Evolutionary conservation across 1,140 invertebrate species (phyloP), one percentile per base, ranked within the genome.

Genomic region (Diorhabda elongata): DNA sequence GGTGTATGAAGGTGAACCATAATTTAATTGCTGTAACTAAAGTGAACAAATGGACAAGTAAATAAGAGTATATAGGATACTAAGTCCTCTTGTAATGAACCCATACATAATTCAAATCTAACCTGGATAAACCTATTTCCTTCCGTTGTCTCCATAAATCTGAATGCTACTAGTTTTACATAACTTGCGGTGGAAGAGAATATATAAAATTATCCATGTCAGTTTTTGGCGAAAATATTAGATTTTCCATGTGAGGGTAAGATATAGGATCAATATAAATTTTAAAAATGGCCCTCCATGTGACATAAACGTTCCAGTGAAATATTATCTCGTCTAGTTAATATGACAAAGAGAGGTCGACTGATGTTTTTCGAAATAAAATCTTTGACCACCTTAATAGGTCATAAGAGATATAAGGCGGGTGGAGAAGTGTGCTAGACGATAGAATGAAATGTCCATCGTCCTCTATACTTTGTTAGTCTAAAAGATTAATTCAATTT

Each of bases 291-390:
- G 47, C 3, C 47, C n/a, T 6, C 6, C 6, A 52, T 6, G 47
- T 52, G 47, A 52, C 47, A n/a, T 6, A n/a, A 52, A 52, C 47
- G 47, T 6, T 52, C 47, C 47, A 52, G 47, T 52, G n/a, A 52
- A 52, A 52, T 52, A 52, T 52, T 52, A 52, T 52, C 47, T 52
- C 47, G 47, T 52, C 47, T 52, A 52, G 47, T 52, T 52, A 52
- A 52, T 8, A 52, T 52, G 47, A 52, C 47, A 52, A 52, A 52
- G 47, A 4, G 47, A 52, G 47, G 47, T 52, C 47, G 47, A n/a
- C 47, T n/a, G 2, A 52, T 52, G 47, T 52, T 52, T 52, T 52
- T 52, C 47, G 47, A 52, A 52, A 52, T 3, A 52, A 52, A n/a
- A n/a, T 6, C 47, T 52, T 52, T 52, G 47, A 52, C 3, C 47